Evolutionary conservation across 2,113 vertebrate species (phyloP).

Genomic region (Anoplopoma fimbria): DNA sequence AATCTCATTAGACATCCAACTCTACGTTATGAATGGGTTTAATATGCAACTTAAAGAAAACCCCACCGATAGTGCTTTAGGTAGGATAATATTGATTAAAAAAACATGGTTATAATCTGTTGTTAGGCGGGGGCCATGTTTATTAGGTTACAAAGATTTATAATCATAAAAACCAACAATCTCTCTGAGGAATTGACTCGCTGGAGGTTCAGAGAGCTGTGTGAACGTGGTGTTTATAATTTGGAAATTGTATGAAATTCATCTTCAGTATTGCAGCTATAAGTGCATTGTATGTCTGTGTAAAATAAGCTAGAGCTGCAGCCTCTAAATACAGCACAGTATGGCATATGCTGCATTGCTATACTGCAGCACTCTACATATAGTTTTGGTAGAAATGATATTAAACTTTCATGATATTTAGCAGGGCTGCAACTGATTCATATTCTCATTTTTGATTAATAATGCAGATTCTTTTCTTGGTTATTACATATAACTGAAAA

Average conservation of each 20-base stretch:
- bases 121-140: conserved; percentile 41
- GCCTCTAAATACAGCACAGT: background rate
- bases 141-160: conserved; percentile 72
- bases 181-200: conserved; percentile 46
- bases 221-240: conserved; percentile 29
- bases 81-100: conserved; percentile 60
- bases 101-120: conserved; percentile 48
- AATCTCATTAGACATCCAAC: conserved; percentile 57
- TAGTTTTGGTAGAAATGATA: background rate
- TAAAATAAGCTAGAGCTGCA: background rate
- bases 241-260: conserved; percentile 6
- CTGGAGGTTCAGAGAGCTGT: conserved; percentile 16
- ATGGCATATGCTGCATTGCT: background rate
- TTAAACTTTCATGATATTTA: background rate
- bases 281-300: background rate
- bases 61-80: conserved; percentile 32
- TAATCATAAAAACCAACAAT: conserved; percentile 59
- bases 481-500: background rate
- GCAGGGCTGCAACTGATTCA: background rate
- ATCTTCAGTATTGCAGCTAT: background rate
- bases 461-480: background rate
- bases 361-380: background rate
- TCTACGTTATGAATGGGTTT: conserved; percentile 49
- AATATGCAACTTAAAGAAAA: conserved; percentile 21
- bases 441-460: background rate